These are phyloP conservation scores for Paracyclopina nana DNA, from an alignment of 1,140 invertebrate species.

Conservation along the genomic window DNA sequence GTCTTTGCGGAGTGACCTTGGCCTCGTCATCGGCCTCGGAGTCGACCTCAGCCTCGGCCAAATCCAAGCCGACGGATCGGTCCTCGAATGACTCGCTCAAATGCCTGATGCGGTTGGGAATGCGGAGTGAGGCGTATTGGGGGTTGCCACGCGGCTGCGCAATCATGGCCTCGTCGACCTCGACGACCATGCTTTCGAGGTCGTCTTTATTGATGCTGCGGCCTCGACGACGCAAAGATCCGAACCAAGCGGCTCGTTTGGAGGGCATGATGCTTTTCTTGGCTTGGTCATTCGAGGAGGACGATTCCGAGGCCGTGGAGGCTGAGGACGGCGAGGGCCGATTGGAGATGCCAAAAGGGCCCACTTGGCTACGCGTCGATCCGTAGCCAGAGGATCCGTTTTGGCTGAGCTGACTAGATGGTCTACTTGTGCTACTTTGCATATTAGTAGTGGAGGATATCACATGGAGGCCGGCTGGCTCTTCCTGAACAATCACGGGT, in stretches of 20 bases:
- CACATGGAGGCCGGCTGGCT: no score
- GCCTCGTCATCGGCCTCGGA: neutral
- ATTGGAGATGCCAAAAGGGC: neutral
- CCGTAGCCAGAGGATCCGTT: conserved; percentile 37
- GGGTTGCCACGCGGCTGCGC: neutral
- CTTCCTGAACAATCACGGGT: no score
- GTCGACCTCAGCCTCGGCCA: neutral
- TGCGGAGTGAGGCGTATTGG: neutral
- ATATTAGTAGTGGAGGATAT: no score
- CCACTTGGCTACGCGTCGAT: conserved; percentile 32
- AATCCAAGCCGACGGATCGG: neutral
- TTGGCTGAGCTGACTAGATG: conserved; percentile 31
- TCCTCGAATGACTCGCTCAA: neutral
- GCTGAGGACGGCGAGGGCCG: neutral
- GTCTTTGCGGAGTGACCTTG: no score
- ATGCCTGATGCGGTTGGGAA: neutral
- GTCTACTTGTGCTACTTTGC: conserved; percentile 24
- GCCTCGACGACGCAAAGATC: no score
- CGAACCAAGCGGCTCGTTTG: no score
- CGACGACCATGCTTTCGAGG: no score
- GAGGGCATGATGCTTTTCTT: no score
- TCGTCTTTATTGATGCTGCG: no score
- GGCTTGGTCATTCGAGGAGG: no score
- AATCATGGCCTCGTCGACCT: neutral
- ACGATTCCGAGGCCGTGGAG: neutral